phyloP scores from a whole-genome alignment of 2,797 vertebrate genomes.

The Cossypha caffra region DNA sequence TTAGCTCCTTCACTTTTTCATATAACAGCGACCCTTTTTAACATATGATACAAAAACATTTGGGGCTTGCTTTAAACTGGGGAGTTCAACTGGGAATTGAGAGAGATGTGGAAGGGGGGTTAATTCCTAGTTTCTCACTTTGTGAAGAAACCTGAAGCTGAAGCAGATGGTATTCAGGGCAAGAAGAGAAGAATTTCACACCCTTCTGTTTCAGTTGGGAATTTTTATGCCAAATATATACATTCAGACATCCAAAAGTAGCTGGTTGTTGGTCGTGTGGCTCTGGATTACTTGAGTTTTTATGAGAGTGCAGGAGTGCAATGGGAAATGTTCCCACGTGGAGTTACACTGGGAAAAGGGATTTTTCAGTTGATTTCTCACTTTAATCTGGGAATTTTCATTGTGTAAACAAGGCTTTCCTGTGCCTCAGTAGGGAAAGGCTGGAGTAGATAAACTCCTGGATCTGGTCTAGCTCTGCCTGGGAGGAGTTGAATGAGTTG shows the following conservation, averaged over 20 bases:
- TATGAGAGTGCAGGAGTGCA: rapidly evolving
- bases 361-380: background rate
- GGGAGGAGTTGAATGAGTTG: background rate
- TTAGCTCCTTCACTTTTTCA: background rate
- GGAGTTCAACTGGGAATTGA: background rate
- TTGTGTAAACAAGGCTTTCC: background rate
- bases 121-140: background rate
- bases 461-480: background rate
- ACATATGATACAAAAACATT: background rate
- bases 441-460: background rate
- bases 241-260: background rate
- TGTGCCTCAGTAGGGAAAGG: background rate
- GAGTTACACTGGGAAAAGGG: background rate
- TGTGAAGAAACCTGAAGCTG: background rate
- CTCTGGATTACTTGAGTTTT: background rate
- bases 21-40: rapidly evolving
- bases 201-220: background rate
- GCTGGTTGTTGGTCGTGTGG: background rate
- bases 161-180: background rate
- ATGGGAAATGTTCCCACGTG: background rate
- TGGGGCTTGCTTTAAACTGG: background rate
- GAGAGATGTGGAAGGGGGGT: background rate
- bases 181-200: background rate
- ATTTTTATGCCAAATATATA: background rate
- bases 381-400: background rate